Evolutionary conservation across 2,113 vertebrate genomes (phyloP).

Genomic region (Cyprinus carpio): DNA sequence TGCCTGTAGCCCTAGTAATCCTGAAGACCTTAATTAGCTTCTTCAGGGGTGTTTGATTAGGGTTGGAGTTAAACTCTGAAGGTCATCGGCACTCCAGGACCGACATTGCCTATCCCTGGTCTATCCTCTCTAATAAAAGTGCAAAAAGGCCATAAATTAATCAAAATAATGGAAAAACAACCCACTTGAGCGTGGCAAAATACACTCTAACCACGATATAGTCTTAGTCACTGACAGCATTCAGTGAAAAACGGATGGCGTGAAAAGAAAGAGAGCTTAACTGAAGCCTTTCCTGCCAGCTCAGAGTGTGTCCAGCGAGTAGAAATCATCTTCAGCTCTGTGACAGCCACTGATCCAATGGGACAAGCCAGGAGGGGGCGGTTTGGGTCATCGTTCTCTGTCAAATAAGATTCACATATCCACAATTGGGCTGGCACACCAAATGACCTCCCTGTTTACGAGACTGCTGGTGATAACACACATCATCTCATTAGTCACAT

Average conservation of each 20-base stretch:
- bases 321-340: conserved; percentile 22
- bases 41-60: too few species aligned
- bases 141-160: not conserved
- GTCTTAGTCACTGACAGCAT: conserved; percentile 3
- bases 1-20: too few species aligned
- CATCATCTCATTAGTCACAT: conserved; percentile 52
- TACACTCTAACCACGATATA: not conserved
- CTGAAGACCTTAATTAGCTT: too few species aligned
- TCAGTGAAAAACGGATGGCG: not conserved
- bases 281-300: conserved; percentile 11
- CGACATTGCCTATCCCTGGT: not conserved
- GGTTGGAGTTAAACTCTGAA: too few species aligned
- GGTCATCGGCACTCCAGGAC: too few species aligned
- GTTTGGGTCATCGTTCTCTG: conserved; percentile 39
- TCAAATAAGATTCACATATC: conserved; percentile 45
- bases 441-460: conserved; percentile 45
- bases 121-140: not conserved
- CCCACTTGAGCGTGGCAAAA: not conserved
- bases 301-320: not conserved
- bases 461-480: conserved; percentile 48
- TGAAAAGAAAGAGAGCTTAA: conserved; percentile 27
- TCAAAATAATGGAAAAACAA: not conserved
- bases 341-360: conserved; percentile 45
- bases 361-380: conserved; percentile 37
- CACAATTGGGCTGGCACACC: conserved; percentile 7